Evolutionary conservation across 2,888 invertebrate species (phyloP), one percentile per base, ranked within the genome.

Genomic region (Diloba caeruleocephala): DNA sequence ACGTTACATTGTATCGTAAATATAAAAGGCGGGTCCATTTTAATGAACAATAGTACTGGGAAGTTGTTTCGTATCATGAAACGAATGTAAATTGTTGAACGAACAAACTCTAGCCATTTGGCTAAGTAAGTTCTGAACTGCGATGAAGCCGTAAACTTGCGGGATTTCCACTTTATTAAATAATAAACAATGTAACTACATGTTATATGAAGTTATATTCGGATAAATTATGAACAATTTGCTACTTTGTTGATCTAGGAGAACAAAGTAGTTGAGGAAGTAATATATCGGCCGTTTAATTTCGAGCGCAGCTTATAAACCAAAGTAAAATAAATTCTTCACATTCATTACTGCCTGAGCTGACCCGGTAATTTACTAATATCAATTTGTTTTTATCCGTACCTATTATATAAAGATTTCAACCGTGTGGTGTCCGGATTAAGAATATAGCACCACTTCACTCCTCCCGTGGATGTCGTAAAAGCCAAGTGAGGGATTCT

Each of bases 121-220:
- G 65, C 71, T 78, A 81, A 72, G 74, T 74, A 82, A 81, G 74
- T 82, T 79, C 66, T 44, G 62, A 81, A 82, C 82, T 71, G 69
- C 76, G 62, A 77, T 82, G 76, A 66, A 75, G 74, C 75, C 64
- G 77, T 82, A 79, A 84, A 81, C 74, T 72, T 67, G 58, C 75
- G 73, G 76, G 74, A 80, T 82, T 81, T 78, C 76, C 66, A 76
- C 74, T 78, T 80, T 82, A 83, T 83, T 82, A 80, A 79, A 81
- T 81, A 80, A 79, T 81, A 82, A 80, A 81, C 76, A 78, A 71
- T 73, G 71, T 74, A 73, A 74, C 61, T 71, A 71, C 56, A 70
- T 48, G 59, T 44, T 71, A 56, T 54, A 53, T 51, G 54, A 39
- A 46, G 58, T 59, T 68, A 66, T 68, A 69, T 61, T 53, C 17